phyloP scores from a whole-genome alignment of 2,797 vertebrate genomes.

The Acrocephalus scirpaceus region DNA sequence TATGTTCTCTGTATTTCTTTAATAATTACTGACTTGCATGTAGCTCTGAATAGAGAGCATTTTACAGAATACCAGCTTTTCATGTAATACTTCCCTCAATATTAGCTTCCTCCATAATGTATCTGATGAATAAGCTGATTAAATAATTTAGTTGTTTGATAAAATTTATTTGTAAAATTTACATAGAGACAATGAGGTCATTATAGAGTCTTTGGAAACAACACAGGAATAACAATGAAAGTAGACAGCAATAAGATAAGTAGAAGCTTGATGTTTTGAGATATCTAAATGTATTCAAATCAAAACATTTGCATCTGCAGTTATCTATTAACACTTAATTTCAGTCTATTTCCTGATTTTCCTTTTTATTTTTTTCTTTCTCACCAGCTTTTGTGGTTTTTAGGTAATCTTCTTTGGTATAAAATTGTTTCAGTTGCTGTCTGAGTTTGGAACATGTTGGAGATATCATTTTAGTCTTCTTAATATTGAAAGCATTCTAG shows the following conservation, averaged over 20 bases:
- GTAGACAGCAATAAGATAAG: neutral
- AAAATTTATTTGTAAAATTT: neutral
- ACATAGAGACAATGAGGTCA: neutral
- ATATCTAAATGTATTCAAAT: neutral
- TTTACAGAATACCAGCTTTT: neutral
- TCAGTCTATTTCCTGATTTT: neutral
- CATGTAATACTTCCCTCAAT: neutral
- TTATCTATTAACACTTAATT: neutral
- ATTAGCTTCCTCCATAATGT: neutral
- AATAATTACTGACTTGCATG: neutral
- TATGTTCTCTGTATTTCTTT: neutral
- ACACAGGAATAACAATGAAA: neutral
- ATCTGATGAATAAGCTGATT: neutral
- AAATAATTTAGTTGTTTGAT: neutral
- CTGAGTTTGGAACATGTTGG: neutral
- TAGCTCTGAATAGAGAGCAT: neutral
- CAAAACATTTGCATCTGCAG: neutral
- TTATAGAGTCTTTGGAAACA: neutral
- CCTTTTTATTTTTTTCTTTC: neutral
- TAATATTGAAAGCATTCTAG: neutral
- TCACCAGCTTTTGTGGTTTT: neutral
- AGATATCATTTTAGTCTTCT: neutral
- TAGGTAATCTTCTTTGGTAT: neutral
- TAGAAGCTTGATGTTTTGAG: neutral
- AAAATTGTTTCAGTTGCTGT: neutral